Percentiles rank a stretch among this genome's conserved stretches.
Conservation (phyloP, 1,140 invertebrate species). For the Drosophila paulistorum region DNA sequence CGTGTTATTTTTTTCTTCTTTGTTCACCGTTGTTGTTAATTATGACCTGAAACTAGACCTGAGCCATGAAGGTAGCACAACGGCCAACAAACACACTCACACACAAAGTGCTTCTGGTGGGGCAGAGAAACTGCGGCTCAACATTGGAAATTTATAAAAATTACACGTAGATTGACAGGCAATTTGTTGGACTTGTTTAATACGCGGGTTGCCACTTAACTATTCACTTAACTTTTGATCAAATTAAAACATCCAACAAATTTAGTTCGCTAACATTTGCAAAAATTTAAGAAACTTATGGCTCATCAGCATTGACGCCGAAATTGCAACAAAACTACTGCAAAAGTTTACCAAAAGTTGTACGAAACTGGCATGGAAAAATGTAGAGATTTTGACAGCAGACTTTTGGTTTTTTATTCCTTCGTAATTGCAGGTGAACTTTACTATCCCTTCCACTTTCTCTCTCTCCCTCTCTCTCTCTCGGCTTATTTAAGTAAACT, state of each 20-base stretch:
- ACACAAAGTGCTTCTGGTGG: not conserved
- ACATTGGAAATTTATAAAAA: slow-evolving; percentile 77
- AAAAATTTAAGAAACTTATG: not conserved
- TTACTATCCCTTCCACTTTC: too few species aligned
- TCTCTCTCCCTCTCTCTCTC: too few species aligned
- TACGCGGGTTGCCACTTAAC: slow-evolving; percentile 1
- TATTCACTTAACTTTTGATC: slow-evolving; percentile 13
- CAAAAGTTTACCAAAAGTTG: too few species aligned
- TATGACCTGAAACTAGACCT: slow-evolving; percentile 50
- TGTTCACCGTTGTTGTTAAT: slow-evolving; percentile 63
- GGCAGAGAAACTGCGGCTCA: slow-evolving; percentile 18
- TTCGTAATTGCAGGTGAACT: too few species aligned
- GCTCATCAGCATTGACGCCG: not conserved
- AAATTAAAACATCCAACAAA: not conserved
- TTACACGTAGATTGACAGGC: slow-evolving; percentile 80
- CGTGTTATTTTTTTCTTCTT: slow-evolving; percentile 53
- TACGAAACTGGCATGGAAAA: too few species aligned
- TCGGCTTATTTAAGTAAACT: too few species aligned
- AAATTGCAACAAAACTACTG: too few species aligned
- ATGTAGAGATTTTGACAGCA: too few species aligned
- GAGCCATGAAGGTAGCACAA: slow-evolving; percentile 16
- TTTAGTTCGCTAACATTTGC: not conserved
- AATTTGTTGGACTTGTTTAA: slow-evolving; percentile 59
- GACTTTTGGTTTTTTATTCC: too few species aligned
- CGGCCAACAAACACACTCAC: not conserved